Evolutionary conservation across 2,888 invertebrate species (phyloP), one percentile per base, ranked within the genome.

Genomic region (Tuta absoluta): DNA sequence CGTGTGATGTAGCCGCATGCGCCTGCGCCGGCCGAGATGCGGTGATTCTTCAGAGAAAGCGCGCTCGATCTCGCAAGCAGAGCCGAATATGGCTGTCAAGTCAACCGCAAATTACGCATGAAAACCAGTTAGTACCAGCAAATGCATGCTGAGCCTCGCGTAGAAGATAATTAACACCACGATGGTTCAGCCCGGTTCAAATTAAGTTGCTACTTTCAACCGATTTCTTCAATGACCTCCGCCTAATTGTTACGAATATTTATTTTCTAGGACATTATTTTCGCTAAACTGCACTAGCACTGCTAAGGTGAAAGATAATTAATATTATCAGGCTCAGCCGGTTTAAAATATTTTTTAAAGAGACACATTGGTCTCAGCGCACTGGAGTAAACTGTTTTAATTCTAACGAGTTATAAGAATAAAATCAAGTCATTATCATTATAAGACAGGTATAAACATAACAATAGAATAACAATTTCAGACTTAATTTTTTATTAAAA

Each of bases 1-100:
- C 49, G 61, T 49, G 61, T 61, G 61, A 61, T 61, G 61, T 61
- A 24, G 49, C 61, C 61, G 61, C 60, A 8, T 14, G 21, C 56
- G 19, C 56, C 12, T 24, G 60, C 38, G 45, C 60, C 10, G 5
- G 24, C 23, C 21, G 59, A 59, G 23, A 37, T 37, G 41, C 37
- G 21, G 60, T 33, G 33, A 58, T 38, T 19, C 38, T 17, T 58
- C 58, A 58, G 58, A 37, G 58, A 58, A 58, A 58, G 58, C 38
- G 58, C 33, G 23, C 19, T 38, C 58, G 58, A 58, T 37, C 38
- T n/a, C 19, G 19, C 58, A 24, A 56, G 24, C 24, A 56, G 14
- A 23, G 56, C 56, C 56, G 56, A 56, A 56, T 56, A 24, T 24
- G 28, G 23, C 23, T 33, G 56, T 24, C 28, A 24, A 28, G 23